Conservation (phyloP, 2,797 vertebrate genomes). For the Buphagus erythrorhynchus region DNA sequence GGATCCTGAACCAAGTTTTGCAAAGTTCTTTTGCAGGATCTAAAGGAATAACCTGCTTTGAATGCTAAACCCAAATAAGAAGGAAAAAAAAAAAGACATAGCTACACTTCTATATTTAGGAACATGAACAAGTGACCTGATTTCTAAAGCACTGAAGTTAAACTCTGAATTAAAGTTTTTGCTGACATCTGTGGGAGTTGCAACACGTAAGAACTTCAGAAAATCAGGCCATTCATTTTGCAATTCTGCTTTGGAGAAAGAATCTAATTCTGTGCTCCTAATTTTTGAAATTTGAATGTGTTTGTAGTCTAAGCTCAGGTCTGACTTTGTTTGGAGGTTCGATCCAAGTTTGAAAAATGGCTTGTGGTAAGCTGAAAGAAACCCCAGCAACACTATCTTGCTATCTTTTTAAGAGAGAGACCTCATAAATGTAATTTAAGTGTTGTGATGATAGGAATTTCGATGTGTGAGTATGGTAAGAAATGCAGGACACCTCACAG, state of each 20-base stretch:
- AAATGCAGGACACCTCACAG: background rate
- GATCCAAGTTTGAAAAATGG: background rate
- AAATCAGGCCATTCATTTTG: constrained; percentile 32
- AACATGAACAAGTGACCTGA: constrained; percentile 9
- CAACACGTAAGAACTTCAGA: background rate
- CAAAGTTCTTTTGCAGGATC: background rate
- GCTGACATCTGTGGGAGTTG: background rate
- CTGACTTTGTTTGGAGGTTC: background rate
- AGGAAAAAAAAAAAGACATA: background rate
- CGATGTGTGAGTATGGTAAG: too few species aligned
- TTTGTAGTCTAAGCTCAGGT: background rate
- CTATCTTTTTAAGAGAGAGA: background rate
- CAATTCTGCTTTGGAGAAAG: background rate
- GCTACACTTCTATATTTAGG: background rate
- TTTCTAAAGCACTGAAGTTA: constrained; percentile 10
- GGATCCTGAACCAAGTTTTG: background rate
- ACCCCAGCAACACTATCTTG: background rate
- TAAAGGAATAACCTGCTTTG: background rate
- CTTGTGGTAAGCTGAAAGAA: background rate
- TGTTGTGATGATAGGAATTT: background rate
- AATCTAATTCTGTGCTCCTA: background rate
- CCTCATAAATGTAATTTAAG: background rate
- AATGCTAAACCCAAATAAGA: background rate
- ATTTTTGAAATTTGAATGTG: background rate
- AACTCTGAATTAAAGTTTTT: constrained; percentile 11